Percentiles rank a stretch among this genome's conserved stretches.
Conservation (phyloP, 2,797 vertebrate genomes). For the Hemibagrus guttatus region DNA sequence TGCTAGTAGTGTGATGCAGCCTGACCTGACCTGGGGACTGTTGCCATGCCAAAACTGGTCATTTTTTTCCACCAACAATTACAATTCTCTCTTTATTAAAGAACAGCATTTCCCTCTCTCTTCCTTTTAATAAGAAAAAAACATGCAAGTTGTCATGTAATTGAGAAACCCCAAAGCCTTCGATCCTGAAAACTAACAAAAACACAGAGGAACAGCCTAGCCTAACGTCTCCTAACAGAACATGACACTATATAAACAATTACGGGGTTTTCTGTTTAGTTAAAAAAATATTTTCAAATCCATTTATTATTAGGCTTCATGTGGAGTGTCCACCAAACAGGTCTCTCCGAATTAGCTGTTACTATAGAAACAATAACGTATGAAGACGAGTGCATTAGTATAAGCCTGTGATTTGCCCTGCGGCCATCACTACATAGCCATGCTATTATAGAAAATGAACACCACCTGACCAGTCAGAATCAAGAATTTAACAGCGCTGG, state of each 20-base stretch:
- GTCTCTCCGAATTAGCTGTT: not conserved
- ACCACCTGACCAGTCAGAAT: constrained; percentile 15
- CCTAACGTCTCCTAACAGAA: not conserved
- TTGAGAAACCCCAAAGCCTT: not conserved
- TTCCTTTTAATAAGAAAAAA: not conserved
- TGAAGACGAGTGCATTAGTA: not conserved
- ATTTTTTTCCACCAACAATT: not conserved
- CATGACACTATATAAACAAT: not conserved
- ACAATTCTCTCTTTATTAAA: not conserved
- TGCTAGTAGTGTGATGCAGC: not conserved
- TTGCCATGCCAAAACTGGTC: not conserved
- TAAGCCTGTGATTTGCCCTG: constrained; percentile 1
- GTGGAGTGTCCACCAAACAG: not conserved
- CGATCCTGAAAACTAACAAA: not conserved
- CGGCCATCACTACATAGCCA: not conserved
- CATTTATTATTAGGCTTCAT: not conserved
- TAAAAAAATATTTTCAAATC: not conserved
- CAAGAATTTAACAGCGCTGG: not conserved
- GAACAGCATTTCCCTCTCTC: not conserved
- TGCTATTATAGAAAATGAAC: not conserved
- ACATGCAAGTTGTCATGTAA: not conserved
- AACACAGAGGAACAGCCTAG: not conserved
- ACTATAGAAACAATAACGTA: constrained; percentile 16
- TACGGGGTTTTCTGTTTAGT: not conserved
- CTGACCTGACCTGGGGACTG: not conserved